These are phyloP conservation scores for Aspidapion aeneum DNA, from an alignment of 2,888 invertebrate genomes.

Conservation along the genomic window DNA sequence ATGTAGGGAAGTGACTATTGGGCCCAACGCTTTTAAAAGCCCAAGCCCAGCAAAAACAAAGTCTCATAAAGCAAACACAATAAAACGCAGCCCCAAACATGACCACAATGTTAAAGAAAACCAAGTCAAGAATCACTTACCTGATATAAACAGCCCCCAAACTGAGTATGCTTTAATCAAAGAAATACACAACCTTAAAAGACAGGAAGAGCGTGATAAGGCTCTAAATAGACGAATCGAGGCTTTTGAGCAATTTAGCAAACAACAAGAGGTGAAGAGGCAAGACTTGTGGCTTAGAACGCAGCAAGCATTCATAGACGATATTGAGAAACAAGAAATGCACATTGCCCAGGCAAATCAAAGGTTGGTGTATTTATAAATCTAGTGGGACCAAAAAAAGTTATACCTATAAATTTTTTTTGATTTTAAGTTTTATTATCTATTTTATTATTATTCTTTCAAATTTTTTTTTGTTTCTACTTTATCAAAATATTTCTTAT, in stretches of 20 bases:
- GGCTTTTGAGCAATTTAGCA: slow-evolving; percentile 40
- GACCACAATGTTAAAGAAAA: slow-evolving; percentile 1
- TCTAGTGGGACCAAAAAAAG: no score
- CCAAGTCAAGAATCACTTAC: slow-evolving; percentile 17
- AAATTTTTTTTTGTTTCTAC: no score
- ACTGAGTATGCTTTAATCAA: background rate
- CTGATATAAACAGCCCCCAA: slow-evolving; percentile 30
- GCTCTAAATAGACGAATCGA: slow-evolving; percentile 42
- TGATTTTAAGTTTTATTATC: no score
- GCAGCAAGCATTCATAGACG: slow-evolving; percentile 43
- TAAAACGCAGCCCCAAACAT: background rate
- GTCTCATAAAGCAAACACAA: background rate
- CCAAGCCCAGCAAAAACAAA: slow-evolving; percentile 39
- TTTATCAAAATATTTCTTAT: no score
- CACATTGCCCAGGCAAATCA: slow-evolving; percentile 49
- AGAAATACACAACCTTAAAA: slow-evolving; percentile 33
- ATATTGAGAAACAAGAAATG: slow-evolving; percentile 50
- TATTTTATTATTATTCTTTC: no score
- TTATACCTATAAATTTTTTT: no score
- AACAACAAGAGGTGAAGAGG: slow-evolving; percentile 32
- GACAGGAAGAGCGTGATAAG: slow-evolving; percentile 40
- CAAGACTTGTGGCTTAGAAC: slow-evolving; percentile 39
- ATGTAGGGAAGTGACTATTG: slow-evolving; percentile 54
- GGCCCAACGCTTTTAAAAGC: slow-evolving; percentile 26
- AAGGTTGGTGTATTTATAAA: no score